Evolutionary conservation across 2,797 vertebrate genomes (phyloP).

Genomic region (Loris lydekkerianus): DNA sequence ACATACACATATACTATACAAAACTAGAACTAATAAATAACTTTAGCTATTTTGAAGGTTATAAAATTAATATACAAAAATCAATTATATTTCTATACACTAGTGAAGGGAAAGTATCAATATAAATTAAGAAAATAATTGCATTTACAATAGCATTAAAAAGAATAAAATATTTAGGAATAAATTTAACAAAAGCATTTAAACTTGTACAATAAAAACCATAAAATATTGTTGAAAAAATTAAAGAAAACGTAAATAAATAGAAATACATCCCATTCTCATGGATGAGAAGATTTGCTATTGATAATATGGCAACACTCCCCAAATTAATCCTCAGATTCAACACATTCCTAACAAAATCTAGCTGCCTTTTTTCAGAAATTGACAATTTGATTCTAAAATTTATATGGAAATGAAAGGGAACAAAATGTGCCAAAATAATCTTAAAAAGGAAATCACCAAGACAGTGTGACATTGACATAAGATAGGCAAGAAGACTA

Average conservation of each 20-base stretch:
- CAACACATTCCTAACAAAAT: background rate
- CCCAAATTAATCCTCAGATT: background rate
- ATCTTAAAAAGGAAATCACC: background rate
- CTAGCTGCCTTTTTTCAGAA: background rate
- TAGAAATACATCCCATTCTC: background rate
- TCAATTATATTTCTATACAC: background rate
- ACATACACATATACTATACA: background rate
- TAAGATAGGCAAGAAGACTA: background rate
- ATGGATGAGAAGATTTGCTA: background rate
- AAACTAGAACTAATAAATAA: background rate
- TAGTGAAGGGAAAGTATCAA: background rate
- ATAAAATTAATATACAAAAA: background rate
- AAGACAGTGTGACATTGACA: background rate
- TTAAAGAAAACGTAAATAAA: background rate
- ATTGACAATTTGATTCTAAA: background rate
- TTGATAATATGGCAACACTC: background rate
- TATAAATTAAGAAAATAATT: background rate
- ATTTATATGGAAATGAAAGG: background rate
- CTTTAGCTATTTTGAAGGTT: background rate
- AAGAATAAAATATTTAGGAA: background rate
- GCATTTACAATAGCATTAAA: background rate
- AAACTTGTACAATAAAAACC: background rate
- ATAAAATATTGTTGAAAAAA: background rate
- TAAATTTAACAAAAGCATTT: background rate
- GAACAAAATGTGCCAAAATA: background rate